Evolutionary conservation across 2,113 vertebrate genomes (phyloP).

Genomic region (Zingel zingel): DNA sequence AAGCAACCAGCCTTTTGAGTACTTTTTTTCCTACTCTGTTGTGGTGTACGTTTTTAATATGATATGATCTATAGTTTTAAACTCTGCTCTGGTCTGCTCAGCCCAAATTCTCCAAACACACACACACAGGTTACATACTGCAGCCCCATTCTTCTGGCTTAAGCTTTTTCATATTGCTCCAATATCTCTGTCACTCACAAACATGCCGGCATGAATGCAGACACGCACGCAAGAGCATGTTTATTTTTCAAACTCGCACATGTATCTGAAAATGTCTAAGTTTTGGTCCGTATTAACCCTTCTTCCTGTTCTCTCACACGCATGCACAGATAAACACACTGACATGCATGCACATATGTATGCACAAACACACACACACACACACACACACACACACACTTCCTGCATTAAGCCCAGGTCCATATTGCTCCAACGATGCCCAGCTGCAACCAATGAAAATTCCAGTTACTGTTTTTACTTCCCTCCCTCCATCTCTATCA

Average conservation of each 20-base stretch:
- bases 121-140: slow-evolving; percentile 25
- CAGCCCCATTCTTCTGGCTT: slow-evolving; percentile 46
- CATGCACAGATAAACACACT: slow-evolving; percentile 43
- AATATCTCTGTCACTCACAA: slow-evolving; percentile 54
- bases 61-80: background rate
- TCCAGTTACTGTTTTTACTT: slow-evolving; percentile 73
- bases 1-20: background rate
- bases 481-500: slow-evolving; percentile 67
- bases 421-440: slow-evolving; percentile 77
- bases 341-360: slow-evolving; percentile 44
- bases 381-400: slow-evolving; percentile 59
- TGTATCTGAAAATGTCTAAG: slow-evolving; percentile 63
- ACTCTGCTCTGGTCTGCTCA: background rate
- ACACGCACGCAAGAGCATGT: slow-evolving; percentile 35
- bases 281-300: slow-evolving; percentile 62
- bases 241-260: slow-evolving; percentile 50
- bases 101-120: slow-evolving; percentile 7
- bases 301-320: slow-evolving; percentile 53
- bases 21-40: background rate
- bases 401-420: slow-evolving; percentile 79
- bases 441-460: slow-evolving; percentile 86
- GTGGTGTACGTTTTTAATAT: background rate
- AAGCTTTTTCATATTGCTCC: slow-evolving; percentile 63
- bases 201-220: slow-evolving; percentile 43
- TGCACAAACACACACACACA: slow-evolving; percentile 14